Percentiles rank a stretch among this genome's conserved stretches.
Evolutionary conservation across 2,113 vertebrate genomes (phyloP).

Genomic region (Syngnathoides biaculeatus): DNA sequence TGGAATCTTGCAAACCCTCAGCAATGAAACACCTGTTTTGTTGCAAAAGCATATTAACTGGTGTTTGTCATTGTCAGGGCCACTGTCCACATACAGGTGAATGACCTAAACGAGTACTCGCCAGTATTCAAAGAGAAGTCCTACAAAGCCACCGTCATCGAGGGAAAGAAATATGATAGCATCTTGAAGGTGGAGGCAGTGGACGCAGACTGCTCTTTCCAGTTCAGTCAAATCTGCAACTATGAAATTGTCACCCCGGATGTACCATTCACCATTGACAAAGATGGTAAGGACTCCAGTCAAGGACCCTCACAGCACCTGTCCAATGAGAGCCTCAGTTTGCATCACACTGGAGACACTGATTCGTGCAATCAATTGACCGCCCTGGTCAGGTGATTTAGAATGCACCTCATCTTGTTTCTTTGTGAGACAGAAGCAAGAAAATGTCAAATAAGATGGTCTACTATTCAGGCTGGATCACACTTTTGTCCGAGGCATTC

Average conservation of each 20-base stretch:
- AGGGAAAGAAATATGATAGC: slow-evolving; percentile 84
- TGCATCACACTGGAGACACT: slow-evolving; percentile 27
- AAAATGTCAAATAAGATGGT: slow-evolving; percentile 29
- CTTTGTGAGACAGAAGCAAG: slow-evolving; percentile 12
- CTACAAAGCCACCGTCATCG: slow-evolving; percentile 86
- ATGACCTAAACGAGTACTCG: slow-evolving; percentile 91
- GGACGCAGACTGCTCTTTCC: slow-evolving; percentile 95
- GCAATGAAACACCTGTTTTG: neutral
- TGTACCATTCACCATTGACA: slow-evolving; percentile 89
- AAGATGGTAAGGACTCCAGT: slow-evolving; percentile 80
- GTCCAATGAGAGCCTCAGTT: slow-evolving; percentile 3
- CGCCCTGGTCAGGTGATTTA: slow-evolving; percentile 15
- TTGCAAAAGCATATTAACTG: slow-evolving; percentile 14
- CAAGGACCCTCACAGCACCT: slow-evolving; percentile 1
- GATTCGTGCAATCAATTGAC: slow-evolving; percentile 46
- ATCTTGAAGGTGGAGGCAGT: slow-evolving; percentile 89
- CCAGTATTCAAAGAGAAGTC: slow-evolving; percentile 96
- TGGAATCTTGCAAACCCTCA: neutral
- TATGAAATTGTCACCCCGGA: slow-evolving; percentile 94
- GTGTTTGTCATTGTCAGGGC: slow-evolving; percentile 74
- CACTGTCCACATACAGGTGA: slow-evolving; percentile 95
- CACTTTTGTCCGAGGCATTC: neutral
- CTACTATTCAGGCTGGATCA: neutral
- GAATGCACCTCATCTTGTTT: slow-evolving; percentile 25
- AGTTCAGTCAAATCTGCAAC: slow-evolving; percentile 98